phyloP scores from a whole-genome alignment of 2,797 vertebrate species.

The Platalea minor region DNA sequence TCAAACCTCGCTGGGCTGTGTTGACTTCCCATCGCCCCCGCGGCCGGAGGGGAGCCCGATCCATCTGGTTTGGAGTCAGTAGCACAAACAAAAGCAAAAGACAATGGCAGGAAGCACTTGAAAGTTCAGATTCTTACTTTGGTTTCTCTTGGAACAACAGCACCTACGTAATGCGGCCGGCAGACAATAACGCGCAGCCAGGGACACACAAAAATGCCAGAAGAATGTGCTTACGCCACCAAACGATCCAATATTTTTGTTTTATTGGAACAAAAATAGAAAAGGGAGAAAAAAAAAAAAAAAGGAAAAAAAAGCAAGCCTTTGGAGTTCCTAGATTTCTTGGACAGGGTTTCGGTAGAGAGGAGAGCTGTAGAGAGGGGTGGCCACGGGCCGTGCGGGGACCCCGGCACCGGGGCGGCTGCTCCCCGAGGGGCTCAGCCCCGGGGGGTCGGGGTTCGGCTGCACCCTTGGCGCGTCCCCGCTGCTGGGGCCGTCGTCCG shows the following conservation, averaged over 20 bases:
- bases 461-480: background rate
- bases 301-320: background rate
- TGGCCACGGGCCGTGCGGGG: background rate
- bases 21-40: slow-evolving; percentile 29
- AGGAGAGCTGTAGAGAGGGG: background rate
- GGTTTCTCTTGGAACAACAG: slow-evolving; percentile 55
- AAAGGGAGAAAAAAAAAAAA: background rate
- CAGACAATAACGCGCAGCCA: background rate
- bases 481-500: accelerated
- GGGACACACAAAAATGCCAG: slow-evolving; percentile 10
- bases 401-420: background rate
- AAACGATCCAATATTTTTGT: background rate
- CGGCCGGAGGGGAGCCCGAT: slow-evolving; percentile 10
- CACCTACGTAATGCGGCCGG: background rate
- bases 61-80: slow-evolving; percentile 71
- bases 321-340: slow-evolving; percentile 34
- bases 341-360: background rate
- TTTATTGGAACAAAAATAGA: slow-evolving; percentile 35
- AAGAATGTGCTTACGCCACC: slow-evolving; percentile 44
- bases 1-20: background rate
- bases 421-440: background rate
- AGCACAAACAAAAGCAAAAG: slow-evolving; percentile 63
- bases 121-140: slow-evolving; percentile 68
- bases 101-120: slow-evolving; percentile 74
- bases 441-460: accelerated